A percentile compares a stretch with the other conserved stretches of the same genome.
phyloP scores from a whole-genome alignment of 2,797 vertebrate genomes.

The Lepus oiostolus region DNA sequence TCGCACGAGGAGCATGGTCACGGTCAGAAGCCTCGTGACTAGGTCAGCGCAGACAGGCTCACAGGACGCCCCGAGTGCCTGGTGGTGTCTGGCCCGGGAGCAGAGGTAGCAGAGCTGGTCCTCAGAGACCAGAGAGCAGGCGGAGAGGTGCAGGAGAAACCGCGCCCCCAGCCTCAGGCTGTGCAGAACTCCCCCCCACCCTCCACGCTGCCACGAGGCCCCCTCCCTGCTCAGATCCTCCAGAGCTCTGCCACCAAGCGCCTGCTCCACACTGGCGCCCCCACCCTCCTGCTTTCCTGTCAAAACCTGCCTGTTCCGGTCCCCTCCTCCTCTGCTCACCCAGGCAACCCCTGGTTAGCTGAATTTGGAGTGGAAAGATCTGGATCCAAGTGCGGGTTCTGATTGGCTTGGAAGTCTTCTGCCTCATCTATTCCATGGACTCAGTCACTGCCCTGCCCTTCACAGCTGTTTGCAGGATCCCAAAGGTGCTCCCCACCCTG shows the following conservation, averaged over 20 bases:
- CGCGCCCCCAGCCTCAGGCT: not conserved
- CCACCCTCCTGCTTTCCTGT: not conserved
- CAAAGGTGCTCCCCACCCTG: not conserved
- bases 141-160: not conserved
- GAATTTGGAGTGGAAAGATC: not conserved
- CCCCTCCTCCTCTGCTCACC: not conserved
- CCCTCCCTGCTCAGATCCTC: not conserved
- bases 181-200: not conserved
- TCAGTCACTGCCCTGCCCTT: not conserved
- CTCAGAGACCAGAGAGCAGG: not conserved
- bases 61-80: not conserved
- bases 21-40: constrained; percentile 45
- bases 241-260: not conserved
- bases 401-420: not conserved
- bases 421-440: not conserved
- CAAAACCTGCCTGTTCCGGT: not conserved
- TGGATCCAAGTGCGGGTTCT: not conserved
- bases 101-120: not conserved
- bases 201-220: not conserved
- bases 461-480: not conserved
- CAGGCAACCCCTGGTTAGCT: not conserved
- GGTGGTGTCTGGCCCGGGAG: not conserved
- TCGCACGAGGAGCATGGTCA: constrained; percentile 63
- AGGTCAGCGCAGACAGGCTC: constrained; percentile 36
- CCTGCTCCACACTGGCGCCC: not conserved